A percentile compares a stretch with the other conserved stretches of the same genome.
These are phyloP conservation scores for Drosophila subobscura DNA, from an alignment of 1,140 invertebrate genomes.

Conservation along the genomic window DNA sequence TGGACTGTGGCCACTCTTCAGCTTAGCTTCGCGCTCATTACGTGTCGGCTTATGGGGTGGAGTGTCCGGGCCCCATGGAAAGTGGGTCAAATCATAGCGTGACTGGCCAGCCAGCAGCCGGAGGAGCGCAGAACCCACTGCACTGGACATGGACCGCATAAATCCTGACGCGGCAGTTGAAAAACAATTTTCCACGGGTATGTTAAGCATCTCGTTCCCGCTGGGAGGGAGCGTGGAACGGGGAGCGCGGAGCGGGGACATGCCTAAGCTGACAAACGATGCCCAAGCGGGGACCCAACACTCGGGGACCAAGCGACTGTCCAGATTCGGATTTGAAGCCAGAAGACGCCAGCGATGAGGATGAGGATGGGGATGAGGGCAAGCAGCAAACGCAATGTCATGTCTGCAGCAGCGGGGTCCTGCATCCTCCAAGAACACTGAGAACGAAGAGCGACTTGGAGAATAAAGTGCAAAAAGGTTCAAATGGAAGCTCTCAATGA, in stretches of 20 bases:
- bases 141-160: slow-evolving; percentile 31
- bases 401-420: slow-evolving; percentile 26
- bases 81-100: slow-evolving; percentile 70
- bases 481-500: no score
- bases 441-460: background rate
- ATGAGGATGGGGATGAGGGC: slow-evolving; percentile 26
- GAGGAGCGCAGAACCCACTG: slow-evolving; percentile 3
- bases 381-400: slow-evolving; percentile 47
- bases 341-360: slow-evolving; percentile 43
- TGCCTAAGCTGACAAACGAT: slow-evolving; percentile 77
- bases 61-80: slow-evolving; percentile 39
- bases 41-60: slow-evolving; percentile 62
- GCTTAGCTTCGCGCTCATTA: slow-evolving; percentile 59
- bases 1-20: slow-evolving; percentile 30
- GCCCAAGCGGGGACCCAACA: slow-evolving; percentile 27
- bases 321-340: slow-evolving; percentile 48
- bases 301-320: slow-evolving; percentile 26
- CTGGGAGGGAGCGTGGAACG: slow-evolving; percentile 38
- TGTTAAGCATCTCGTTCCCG: slow-evolving; percentile 67
- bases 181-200: slow-evolving; percentile 79
- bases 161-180: slow-evolving; percentile 74
- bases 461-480: no score
- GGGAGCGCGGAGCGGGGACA: slow-evolving; percentile 18
- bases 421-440: slow-evolving; percentile 42
- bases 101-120: slow-evolving; percentile 62